These are phyloP conservation scores for Cerastis leucographa DNA, from an alignment of 2,888 invertebrate species.

Conservation along the genomic window DNA sequence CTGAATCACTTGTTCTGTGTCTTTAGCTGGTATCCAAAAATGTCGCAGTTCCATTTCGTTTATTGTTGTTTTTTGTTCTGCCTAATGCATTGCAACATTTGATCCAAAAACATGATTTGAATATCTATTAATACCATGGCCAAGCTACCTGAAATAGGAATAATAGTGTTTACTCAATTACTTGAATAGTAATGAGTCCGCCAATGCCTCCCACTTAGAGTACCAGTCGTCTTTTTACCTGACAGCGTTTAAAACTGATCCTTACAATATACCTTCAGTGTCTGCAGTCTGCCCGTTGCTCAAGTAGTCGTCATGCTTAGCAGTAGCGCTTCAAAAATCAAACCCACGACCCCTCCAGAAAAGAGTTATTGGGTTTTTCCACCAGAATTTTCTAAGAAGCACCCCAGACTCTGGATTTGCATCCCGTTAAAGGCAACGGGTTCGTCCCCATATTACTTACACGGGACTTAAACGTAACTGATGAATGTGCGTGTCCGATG, in stretches of 20 bases:
- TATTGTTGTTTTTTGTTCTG: not conserved
- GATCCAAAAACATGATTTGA: not conserved
- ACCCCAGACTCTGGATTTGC: not conserved
- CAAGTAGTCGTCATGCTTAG: not conserved
- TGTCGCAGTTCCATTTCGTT: too few species aligned
- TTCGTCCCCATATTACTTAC: not conserved
- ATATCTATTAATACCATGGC: not conserved
- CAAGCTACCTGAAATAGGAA: not conserved
- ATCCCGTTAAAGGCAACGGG: not conserved
- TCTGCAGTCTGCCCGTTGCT: not conserved
- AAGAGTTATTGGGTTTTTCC: not conserved
- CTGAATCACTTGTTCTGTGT: slow-evolving; percentile 7
- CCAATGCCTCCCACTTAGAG: not conserved
- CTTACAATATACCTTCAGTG: too few species aligned
- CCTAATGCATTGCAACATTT: not conserved
- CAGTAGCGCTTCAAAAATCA: not conserved
- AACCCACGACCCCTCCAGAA: not conserved
- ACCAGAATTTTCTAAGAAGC: not conserved
- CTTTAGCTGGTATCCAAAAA: slow-evolving; percentile 4
- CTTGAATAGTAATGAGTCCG: not conserved
- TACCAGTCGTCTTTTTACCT: not conserved
- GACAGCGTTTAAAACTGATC: not conserved
- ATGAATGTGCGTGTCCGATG: not conserved
- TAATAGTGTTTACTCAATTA: not conserved
- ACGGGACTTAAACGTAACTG: not conserved